Conservation (phyloP, 92 coral and sea anemone species). For the Phymanthus crucifer region DNA sequence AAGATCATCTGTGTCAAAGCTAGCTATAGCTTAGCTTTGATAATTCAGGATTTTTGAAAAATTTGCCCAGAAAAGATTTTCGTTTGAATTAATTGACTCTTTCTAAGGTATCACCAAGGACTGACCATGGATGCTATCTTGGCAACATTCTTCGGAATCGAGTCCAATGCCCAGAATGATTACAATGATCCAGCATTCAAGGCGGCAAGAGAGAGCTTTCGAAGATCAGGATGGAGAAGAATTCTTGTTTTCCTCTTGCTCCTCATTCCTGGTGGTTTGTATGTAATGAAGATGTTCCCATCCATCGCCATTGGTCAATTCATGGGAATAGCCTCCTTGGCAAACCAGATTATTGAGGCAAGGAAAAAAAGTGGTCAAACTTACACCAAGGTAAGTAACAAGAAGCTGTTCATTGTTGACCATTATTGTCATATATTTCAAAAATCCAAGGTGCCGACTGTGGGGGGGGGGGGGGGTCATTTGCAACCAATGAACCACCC, state of each 20-base stretch:
- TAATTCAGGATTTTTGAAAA: no score
- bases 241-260: constrained; percentile 2
- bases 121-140: constrained; percentile 67
- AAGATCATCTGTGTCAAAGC: no score
- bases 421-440: no score
- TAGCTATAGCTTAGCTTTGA: no score
- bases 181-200: constrained; percentile 57
- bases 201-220: constrained; percentile 25
- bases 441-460: neutral
- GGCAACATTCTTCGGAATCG: constrained; percentile 52
- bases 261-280: constrained; percentile 34
- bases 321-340: constrained; percentile 19
- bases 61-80: no score
- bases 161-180: constrained; percentile 55
- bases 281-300: constrained; percentile 25
- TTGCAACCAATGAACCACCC: no score
- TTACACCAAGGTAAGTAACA: constrained; percentile 1
- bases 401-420: neutral
- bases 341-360: constrained; percentile 42
- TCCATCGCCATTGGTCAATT: constrained; percentile 10
- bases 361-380: constrained; percentile 15
- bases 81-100: no score
- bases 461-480: neutral
- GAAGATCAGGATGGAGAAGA: constrained; percentile 21
- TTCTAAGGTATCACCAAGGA: constrained; percentile 48